Conservation (phyloP, 2,113 vertebrate genomes). For the Entomyzon cyanotis region DNA sequence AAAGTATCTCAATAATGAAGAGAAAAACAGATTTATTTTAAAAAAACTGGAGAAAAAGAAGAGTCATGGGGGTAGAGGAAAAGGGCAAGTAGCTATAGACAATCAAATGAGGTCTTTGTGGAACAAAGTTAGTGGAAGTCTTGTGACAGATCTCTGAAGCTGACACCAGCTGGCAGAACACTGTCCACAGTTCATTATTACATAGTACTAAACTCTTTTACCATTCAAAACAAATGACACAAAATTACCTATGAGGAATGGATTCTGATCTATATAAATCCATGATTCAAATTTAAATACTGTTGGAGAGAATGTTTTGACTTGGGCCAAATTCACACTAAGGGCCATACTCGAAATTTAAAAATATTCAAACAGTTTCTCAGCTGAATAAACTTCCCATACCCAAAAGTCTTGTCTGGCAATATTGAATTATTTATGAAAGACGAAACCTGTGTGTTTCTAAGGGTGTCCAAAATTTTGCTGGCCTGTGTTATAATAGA, state of each 20-base stretch:
- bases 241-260: neutral
- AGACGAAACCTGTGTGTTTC: neutral
- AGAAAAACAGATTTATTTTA: neutral
- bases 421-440: neutral
- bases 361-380: neutral
- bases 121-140: neutral
- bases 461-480: neutral
- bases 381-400: neutral
- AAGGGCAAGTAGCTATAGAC: neutral
- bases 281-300: neutral
- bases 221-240: neutral
- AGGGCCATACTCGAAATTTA: neutral
- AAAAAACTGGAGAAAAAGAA: neutral
- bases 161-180: neutral
- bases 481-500: neutral
- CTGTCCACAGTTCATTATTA: neutral
- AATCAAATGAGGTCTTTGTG: neutral
- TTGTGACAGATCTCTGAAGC: neutral
- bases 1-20: neutral
- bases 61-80: neutral
- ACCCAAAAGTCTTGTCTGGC: neutral
- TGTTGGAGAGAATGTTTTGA: neutral
- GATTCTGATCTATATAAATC: neutral
- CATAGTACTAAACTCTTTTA: neutral
- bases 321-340: neutral